Conservation (phyloP, 2,113 vertebrate genomes). For the Otocyon megalotis region DNA sequence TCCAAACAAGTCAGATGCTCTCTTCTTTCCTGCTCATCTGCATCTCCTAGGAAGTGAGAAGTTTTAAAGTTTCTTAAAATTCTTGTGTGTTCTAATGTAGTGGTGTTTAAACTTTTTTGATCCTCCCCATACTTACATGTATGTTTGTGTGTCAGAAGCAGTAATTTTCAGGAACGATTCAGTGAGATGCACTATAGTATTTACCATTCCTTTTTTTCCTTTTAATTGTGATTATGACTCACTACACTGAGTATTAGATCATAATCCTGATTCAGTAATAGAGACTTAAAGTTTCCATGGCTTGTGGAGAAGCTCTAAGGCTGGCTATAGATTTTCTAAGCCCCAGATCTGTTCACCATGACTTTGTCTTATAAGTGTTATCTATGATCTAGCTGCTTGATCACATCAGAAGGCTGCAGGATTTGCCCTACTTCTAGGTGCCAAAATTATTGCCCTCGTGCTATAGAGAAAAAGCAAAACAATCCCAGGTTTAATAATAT, state of each 20-base stretch:
- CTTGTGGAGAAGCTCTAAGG: neutral
- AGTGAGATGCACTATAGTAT: neutral
- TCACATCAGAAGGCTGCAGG: neutral
- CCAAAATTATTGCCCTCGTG: neutral
- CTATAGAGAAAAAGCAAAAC: neutral
- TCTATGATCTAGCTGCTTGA: neutral
- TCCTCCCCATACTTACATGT: neutral
- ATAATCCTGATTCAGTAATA: neutral
- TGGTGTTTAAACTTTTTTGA: neutral
- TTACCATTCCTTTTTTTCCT: neutral
- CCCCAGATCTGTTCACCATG: neutral
- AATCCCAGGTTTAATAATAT: neutral
- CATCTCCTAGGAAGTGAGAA: conserved; percentile 29
- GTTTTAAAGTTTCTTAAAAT: conserved; percentile 1
- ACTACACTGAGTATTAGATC: neutral
- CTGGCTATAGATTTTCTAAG: neutral
- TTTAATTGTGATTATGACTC: neutral
- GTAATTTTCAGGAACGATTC: conserved; percentile 29
- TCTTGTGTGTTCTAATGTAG: neutral
- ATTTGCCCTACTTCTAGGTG: neutral
- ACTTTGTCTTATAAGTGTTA: neutral
- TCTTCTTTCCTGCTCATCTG: conserved; percentile 20
- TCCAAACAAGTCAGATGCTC: neutral
- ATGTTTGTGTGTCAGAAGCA: neutral
- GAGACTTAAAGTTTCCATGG: neutral